Evolutionary conservation across 2,888 invertebrate genomes (phyloP), one percentile per base, ranked within the genome.

Genomic region (Diaperis boleti): DNA sequence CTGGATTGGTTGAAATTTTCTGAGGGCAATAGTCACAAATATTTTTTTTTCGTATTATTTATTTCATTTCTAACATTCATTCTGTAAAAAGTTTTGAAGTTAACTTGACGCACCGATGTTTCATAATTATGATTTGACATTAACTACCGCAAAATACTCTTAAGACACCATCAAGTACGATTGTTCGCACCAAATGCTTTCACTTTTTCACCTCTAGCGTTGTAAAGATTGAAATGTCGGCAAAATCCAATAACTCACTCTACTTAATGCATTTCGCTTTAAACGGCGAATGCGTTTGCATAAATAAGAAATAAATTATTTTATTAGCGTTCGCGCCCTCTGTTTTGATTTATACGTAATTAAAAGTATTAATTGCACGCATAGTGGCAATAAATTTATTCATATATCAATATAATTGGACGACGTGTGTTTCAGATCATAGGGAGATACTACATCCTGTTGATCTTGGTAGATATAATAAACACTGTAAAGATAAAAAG

Each of bases 401-500:
- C 59, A 59, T 54, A 54, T 39, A 52, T 63, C 59, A 44, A 59
- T 52, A 54, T 59, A 54, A 59, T 54, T 59, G 59, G 35, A 50
- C 14, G 31, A 33, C 17, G 29, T 18, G 14, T 35, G 37, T 11
- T 37, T 37, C n/a, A 44, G 37, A 22, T 11, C 44, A 45, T 47
- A 31, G 18, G 35, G 22, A 62, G 39, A 65, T 69, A 69, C 66
- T 64, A 69, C 72, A 71, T 72, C 72, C 72, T 71, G 70, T 71
- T 68, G 55, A 62, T 67, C 59, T 72, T 70, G 54, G 63, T 67
- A 59, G 68, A 68, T 69, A 64, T 63, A 65, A 68, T 68, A 68
- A 64, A 60, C 52, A 69, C 31, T 6, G 63, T 71, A 71, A 71
- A 71, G 71, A 71, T 71, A 70, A 71, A 68, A 66, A 60, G 68